phyloP scores from a whole-genome alignment of 92 coral and sea anemone genomes.

The Palythoa caribaeorum region DNA sequence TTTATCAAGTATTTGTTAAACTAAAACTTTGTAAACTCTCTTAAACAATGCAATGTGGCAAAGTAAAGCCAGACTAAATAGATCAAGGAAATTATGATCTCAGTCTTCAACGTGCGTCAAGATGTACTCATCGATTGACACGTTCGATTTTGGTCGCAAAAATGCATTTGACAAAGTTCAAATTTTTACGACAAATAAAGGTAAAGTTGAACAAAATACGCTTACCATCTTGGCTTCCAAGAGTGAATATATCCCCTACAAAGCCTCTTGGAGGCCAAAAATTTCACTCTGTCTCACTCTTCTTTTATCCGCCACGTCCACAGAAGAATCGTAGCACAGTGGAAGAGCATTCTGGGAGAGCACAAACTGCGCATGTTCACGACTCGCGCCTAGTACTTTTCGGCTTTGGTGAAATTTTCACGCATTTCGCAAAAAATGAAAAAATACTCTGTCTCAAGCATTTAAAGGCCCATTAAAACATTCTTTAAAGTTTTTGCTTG shows the following conservation, averaged over 20 bases:
- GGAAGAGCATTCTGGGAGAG: slow-evolving; percentile 76
- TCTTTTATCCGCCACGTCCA: slow-evolving; percentile 93
- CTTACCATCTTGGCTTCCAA: slow-evolving; percentile 86
- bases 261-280: slow-evolving; percentile 90
- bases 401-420: background rate
- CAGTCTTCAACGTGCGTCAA: slow-evolving; percentile 38
- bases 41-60: background rate
- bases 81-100: slow-evolving; percentile 24
- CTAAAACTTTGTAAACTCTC: background rate
- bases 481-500: no score
- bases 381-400: slow-evolving; percentile 23
- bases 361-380: slow-evolving; percentile 70
- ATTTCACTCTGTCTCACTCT: slow-evolving; percentile 60
- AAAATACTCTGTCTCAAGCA: no score
- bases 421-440: no score
- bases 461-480: no score
- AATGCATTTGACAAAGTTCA: background rate
- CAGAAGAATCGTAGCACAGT: slow-evolving; percentile 82
- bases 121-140: slow-evolving; percentile 19
- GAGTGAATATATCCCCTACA: slow-evolving; percentile 45
- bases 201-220: slow-evolving; percentile 14
- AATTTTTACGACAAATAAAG: slow-evolving; percentile 1
- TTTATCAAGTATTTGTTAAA: background rate
- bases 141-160: slow-evolving; percentile 21
- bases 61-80: background rate